A percentile compares a stretch with the other conserved stretches of the same genome.
Evolutionary conservation across 1,140 invertebrate genomes (phyloP).

Genomic region (Anastrepha obliqua): DNA sequence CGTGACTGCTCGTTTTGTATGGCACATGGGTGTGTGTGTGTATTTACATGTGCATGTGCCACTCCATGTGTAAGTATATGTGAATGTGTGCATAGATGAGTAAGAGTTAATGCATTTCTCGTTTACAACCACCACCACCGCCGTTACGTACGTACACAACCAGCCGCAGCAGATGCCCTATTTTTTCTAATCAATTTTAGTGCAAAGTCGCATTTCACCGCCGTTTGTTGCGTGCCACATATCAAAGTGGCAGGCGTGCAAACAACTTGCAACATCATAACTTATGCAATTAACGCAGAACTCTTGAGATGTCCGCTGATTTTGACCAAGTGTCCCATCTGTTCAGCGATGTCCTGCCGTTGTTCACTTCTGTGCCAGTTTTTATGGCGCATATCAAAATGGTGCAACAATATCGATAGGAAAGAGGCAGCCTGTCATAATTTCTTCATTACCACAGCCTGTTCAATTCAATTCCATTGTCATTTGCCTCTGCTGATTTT

Average conservation of each 20-base stretch:
- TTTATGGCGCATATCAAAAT: constrained; percentile 68
- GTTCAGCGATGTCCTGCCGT: constrained; percentile 23
- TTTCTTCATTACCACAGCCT: constrained; percentile 44
- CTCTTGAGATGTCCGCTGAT: background rate
- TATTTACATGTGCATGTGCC: background rate
- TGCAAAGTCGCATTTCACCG: constrained; percentile 47
- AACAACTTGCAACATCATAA: constrained; percentile 40
- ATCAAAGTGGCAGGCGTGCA: constrained; percentile 42
- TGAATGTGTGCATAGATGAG: background rate
- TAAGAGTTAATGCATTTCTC: background rate
- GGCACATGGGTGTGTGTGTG: background rate
- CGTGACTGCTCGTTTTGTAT: constrained; percentile 62
- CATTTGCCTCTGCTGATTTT: background rate
- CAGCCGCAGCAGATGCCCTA: constrained; percentile 21
- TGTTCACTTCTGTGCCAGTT: constrained; percentile 49
- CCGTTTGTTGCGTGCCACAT: constrained; percentile 19
- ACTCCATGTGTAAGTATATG: background rate
- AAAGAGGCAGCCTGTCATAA: constrained; percentile 35
- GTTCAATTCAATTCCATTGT: constrained; percentile 8
- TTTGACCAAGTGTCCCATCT: background rate
- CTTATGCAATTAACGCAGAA: constrained; percentile 28
- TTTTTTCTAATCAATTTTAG: constrained; percentile 48
- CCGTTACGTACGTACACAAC: background rate
- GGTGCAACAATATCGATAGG: constrained; percentile 14
- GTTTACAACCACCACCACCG: background rate